Conservation (phyloP, 2,888 invertebrate genomes). For the Furcula furcula region DNA sequence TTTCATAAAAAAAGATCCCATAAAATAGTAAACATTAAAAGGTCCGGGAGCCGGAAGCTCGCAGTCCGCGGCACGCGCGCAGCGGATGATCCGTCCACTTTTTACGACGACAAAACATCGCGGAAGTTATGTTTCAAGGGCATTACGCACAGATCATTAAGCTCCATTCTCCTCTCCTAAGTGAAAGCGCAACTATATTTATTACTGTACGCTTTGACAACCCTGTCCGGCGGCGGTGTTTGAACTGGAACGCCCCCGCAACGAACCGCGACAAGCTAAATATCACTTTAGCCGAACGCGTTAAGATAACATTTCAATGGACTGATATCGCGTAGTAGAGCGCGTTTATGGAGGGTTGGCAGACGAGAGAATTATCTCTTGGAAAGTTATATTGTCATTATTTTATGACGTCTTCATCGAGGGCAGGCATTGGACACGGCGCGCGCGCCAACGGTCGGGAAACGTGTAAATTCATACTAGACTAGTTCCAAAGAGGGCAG, state of each 20-base stretch:
- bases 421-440: constrained; percentile 31
- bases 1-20: constrained; percentile 15
- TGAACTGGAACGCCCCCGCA: constrained; percentile 27
- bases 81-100: constrained; percentile 43
- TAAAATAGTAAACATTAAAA: constrained; percentile 33
- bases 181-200: constrained; percentile 66
- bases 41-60: constrained; percentile 37
- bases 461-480: constrained; percentile 47
- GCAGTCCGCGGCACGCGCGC: constrained; percentile 44
- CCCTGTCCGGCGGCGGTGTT: constrained; percentile 42
- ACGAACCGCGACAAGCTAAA: background rate
- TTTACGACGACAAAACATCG: constrained; percentile 69
- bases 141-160: constrained; percentile 78
- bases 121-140: constrained; percentile 70
- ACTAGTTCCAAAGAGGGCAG: constrained; percentile 42
- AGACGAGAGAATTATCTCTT: constrained; percentile 45
- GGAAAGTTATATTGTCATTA: constrained; percentile 65
- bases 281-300: background rate
- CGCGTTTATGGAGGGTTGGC: constrained; percentile 46
- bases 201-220: constrained; percentile 68
- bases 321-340: constrained; percentile 1
- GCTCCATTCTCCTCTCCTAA: constrained; percentile 52
- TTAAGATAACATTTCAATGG: constrained; percentile 15
- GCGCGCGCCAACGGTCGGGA: constrained; percentile 40
- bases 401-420: constrained; percentile 74